phyloP scores from a whole-genome alignment of 2,888 invertebrate species.

The Gymnosoma rotundatum region DNA sequence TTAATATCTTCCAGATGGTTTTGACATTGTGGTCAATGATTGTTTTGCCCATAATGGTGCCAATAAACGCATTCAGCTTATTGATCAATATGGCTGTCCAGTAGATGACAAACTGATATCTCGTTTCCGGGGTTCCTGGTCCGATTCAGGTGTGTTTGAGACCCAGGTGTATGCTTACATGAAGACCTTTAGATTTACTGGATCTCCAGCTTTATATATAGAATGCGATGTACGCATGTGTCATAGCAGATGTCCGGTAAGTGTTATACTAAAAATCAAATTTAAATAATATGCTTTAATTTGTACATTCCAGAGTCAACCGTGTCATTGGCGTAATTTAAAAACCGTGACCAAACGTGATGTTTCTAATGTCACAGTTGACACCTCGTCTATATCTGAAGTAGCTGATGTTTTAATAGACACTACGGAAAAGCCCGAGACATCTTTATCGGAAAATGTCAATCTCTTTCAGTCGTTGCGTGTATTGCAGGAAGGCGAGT shows the following conservation, averaged over 20 bases:
- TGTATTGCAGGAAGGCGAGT: slow-evolving; percentile 92
- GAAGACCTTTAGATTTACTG: slow-evolving; percentile 95
- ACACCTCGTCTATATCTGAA: slow-evolving; percentile 50
- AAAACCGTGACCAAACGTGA: slow-evolving; percentile 91
- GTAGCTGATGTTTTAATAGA: slow-evolving; percentile 52
- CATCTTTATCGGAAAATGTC: slow-evolving; percentile 90
- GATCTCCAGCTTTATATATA: slow-evolving; percentile 95
- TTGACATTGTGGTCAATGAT: slow-evolving; percentile 96
- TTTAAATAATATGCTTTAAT: background rate
- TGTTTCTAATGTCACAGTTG: slow-evolving; percentile 82
- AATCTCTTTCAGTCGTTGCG: slow-evolving; percentile 94
- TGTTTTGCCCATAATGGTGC: slow-evolving; percentile 97
- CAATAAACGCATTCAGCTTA: slow-evolving; percentile 94
- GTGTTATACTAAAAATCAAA: slow-evolving; percentile 74
- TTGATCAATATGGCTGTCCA: slow-evolving; percentile 96
- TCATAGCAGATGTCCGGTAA: slow-evolving; percentile 96
- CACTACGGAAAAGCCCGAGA: slow-evolving; percentile 81
- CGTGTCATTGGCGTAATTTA: slow-evolving; percentile 95
- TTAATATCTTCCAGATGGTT: slow-evolving; percentile 87
- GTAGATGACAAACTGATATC: slow-evolving; percentile 96
- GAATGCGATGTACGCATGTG: slow-evolving; percentile 98
- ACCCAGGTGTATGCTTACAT: slow-evolving; percentile 97
- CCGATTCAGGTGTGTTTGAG: slow-evolving; percentile 93
- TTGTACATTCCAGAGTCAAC: slow-evolving; percentile 87
- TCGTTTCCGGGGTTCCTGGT: slow-evolving; percentile 96